Evolutionary conservation across 2,113 vertebrate genomes (phyloP).

Genomic region (Oreotrochilus melanogaster): DNA sequence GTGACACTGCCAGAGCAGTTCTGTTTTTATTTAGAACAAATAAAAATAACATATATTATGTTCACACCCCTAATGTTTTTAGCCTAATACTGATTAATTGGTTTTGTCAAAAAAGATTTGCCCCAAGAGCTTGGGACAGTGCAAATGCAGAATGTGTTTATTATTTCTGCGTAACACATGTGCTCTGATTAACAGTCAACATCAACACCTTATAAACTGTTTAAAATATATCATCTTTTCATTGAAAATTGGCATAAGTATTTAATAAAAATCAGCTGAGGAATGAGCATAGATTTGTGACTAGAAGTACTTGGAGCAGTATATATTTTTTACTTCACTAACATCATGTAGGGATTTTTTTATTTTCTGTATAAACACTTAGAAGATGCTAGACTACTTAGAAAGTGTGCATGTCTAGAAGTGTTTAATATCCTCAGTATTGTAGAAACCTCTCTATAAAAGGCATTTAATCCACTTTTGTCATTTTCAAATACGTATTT

Average conservation of each 20-base stretch:
- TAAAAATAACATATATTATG: neutral
- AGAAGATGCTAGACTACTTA: conserved; percentile 40
- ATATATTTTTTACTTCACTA: conserved; percentile 46
- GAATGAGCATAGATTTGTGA: conserved; percentile 1
- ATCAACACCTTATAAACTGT: neutral
- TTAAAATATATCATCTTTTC: neutral
- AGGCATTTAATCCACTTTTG: neutral
- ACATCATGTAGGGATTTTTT: neutral
- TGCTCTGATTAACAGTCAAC: neutral
- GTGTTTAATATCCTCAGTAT: neutral
- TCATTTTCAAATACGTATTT: conserved; percentile 34
- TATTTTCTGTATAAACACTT: conserved; percentile 10
- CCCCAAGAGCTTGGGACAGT: neutral
- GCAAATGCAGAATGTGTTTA: neutral
- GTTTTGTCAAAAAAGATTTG: neutral
- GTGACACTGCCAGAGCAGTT: neutral
- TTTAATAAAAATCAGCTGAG: conserved; percentile 47
- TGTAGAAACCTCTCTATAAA: neutral
- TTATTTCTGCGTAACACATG: neutral
- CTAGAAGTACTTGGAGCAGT: conserved; percentile 37
- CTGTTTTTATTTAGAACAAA: neutral
- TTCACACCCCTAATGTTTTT: neutral
- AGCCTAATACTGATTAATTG: neutral
- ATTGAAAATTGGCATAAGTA: neutral
- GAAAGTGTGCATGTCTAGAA: conserved; percentile 44